Evolutionary conservation across 1,140 invertebrate species (phyloP).

Genomic region (Philopotamus ludificatus): DNA sequence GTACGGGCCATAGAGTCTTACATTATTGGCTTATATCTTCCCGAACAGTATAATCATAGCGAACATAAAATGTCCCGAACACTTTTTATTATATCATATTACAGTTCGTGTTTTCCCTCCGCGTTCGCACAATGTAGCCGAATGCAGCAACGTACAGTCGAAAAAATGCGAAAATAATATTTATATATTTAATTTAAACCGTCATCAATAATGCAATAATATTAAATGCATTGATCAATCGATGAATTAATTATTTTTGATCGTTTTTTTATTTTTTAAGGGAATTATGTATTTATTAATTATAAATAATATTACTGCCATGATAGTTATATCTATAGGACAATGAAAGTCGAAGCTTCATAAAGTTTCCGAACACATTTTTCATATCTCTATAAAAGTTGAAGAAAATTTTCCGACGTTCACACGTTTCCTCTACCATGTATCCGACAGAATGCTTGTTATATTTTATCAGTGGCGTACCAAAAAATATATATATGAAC

Average conservation of each 20-base stretch:
- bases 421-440: slow-evolving; percentile 36
- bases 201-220: too few relatives aligned
- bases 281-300: too few relatives aligned
- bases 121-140: not conserved
- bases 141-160: slow-evolving; percentile 12
- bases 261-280: too few relatives aligned
- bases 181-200: too few relatives aligned
- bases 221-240: too few relatives aligned
- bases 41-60: slow-evolving; percentile 37
- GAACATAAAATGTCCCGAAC: slow-evolving; percentile 31
- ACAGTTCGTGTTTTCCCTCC: slow-evolving; percentile 21
- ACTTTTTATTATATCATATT: slow-evolving; percentile 41
- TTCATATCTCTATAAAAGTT: slow-evolving; percentile 43
- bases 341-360: slow-evolving; percentile 41
- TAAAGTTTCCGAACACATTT: slow-evolving; percentile 42
- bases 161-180: too few relatives aligned
- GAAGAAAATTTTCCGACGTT: slow-evolving; percentile 41
- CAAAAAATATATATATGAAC: too few relatives aligned
- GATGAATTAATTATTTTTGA: too few relatives aligned
- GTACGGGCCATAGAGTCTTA: slow-evolving; percentile 6
- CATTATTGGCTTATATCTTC: slow-evolving; percentile 35
- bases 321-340: slow-evolving; percentile 20
- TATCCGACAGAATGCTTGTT: slow-evolving; percentile 11
- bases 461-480: slow-evolving; percentile 9
- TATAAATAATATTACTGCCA: too few relatives aligned